phyloP scores from a whole-genome alignment of 2,797 vertebrate genomes.

The Philypnodon macrostomus region DNA sequence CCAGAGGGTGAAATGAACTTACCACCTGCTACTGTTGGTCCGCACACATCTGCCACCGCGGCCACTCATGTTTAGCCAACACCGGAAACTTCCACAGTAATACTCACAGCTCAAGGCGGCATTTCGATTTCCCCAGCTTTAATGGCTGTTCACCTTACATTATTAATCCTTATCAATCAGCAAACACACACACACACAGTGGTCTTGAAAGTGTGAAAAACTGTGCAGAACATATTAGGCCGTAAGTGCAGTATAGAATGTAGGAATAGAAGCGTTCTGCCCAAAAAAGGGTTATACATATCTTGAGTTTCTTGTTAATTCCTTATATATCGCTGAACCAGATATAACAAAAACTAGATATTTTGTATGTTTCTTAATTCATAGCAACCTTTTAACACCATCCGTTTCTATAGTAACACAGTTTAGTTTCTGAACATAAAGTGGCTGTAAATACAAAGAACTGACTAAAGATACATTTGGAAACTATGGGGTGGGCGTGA shows the following conservation, averaged over 20 bases:
- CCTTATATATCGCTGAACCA: too few species aligned
- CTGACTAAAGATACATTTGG: too few species aligned
- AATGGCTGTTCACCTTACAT: conserved; percentile 64
- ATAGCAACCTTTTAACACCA: not conserved
- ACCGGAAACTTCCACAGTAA: conserved; percentile 70
- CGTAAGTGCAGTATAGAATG: too few species aligned
- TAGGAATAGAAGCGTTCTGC: too few species aligned
- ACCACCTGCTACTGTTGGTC: conserved; percentile 78
- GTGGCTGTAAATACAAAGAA: not conserved
- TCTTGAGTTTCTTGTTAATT: too few species aligned
- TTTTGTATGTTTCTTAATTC: not conserved
- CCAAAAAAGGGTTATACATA: too few species aligned
- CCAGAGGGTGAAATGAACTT: conserved; percentile 74
- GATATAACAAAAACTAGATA: too few species aligned
- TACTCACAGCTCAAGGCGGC: conserved; percentile 65
- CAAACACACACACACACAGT: conserved; percentile 53
- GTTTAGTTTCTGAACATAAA: not conserved
- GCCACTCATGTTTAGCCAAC: conserved; percentile 67
- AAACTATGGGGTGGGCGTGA: too few species aligned
- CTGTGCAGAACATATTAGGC: not conserved
- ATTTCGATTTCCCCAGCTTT: conserved; percentile 66
- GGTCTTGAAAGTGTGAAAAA: conserved; percentile 50
- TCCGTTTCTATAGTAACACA: conserved; percentile 6
- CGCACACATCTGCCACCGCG: conserved; percentile 65
- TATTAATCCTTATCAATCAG: conserved; percentile 72